Conservation (phyloP, 2,888 invertebrate genomes). For the Autographa pulchrina region DNA sequence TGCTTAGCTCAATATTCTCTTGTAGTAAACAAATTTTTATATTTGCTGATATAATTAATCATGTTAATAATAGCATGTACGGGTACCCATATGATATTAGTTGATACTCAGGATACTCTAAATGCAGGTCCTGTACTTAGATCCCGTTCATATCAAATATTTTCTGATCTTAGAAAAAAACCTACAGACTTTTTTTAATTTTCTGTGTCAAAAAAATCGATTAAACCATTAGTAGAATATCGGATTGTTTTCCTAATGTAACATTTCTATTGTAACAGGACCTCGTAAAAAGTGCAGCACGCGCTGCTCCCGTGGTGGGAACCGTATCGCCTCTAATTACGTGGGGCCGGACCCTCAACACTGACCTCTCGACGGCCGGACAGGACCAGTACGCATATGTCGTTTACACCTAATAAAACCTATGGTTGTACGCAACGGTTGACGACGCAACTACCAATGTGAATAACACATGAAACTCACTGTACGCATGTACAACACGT, state of each 20-base stretch:
- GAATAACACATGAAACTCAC: conserved; percentile 17
- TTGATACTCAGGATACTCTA: too few species aligned
- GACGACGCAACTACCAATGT: conserved; percentile 29
- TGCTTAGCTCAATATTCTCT: too few species aligned
- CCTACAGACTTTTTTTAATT: too few species aligned
- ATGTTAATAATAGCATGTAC: too few species aligned
- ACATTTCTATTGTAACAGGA: conserved; percentile 69
- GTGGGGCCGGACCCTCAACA: conserved; percentile 86
- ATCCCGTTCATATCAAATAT: too few species aligned
- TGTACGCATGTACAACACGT: conserved; percentile 25
- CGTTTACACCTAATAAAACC: conserved; percentile 71
- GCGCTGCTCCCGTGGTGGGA: conserved; percentile 87
- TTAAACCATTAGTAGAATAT: background rate
- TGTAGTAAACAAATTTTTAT: too few species aligned
- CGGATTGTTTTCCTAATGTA: background rate
- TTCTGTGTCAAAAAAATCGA: too few species aligned
- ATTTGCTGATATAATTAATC: too few species aligned
- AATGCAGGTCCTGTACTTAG: too few species aligned
- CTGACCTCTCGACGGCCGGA: conserved; percentile 77
- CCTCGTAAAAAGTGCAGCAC: conserved; percentile 80
- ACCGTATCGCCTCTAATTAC: conserved; percentile 86
- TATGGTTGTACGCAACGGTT: conserved; percentile 41
- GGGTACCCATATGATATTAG: too few species aligned
- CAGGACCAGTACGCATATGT: conserved; percentile 79
- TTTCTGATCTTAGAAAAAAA: too few species aligned